Evolutionary conservation across 53 echinoderm and acorn worm genomes (phyloP), one percentile per base, ranked within the genome.

Genomic region (Stichopus horrens): DNA sequence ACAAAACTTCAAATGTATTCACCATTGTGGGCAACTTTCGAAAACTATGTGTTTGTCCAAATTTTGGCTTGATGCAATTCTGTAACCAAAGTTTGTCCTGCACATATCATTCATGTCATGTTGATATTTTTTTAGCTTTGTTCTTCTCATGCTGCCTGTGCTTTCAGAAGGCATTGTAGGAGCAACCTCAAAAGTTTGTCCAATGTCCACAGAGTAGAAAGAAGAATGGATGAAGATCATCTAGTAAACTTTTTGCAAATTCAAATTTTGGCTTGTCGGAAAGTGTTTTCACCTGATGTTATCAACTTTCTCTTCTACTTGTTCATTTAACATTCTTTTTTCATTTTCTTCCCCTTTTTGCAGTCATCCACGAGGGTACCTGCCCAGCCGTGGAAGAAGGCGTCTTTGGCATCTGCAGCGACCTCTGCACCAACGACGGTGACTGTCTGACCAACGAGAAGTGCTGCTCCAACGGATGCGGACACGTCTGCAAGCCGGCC

Each of bases 381-480:
- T 93, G 93, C 52, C 93, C 93, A 81, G 88, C 76, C 14, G 51
- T 74, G n/a, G 77, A n/a, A 10, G 88, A 87, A 18, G 93, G 76
- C 6, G 54, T 87, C 7, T 59, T 90, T 52, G 93, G 93, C 9
- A 76, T 83, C 23, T 93, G 93, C 65, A 88, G 74, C 9, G 90
- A 93, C 6, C 59, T 88, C 11, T 93, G 93, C 20, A 75, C 68
- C 60, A 74, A 90, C 20, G 93, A 93, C 23, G 59, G 21, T 5
- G 88, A 88, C n/a, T 93, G 93, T 60, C 58, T 82, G n/a, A 52
- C 58, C 53, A 88, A 74, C 63, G 74, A 90, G 84, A 93, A 93
- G 57, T 93, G 93, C 59, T 93, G 93, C 66, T 90, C 88, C n/a
- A 93, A 93, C 18, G 90, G 85, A 4, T 93, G 93, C 55, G 93